These are phyloP conservation scores for Caracal caracal DNA, from an alignment of 2,113 vertebrate genomes.

Conservation along the genomic window DNA sequence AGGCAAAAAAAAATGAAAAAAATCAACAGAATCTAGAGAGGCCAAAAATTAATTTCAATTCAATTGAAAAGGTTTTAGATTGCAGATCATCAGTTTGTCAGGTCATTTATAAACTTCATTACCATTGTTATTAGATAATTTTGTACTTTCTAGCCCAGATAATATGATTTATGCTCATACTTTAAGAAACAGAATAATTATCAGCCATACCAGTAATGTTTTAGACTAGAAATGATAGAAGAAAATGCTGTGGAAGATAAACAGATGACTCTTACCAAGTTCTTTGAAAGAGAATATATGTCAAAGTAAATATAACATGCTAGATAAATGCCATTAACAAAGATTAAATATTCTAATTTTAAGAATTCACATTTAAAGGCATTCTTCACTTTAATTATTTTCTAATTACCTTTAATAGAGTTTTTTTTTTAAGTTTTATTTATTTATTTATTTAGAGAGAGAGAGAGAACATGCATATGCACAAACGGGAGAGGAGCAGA, in stretches of 20 bases:
- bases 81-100: not conserved
- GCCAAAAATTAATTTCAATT: slow-evolving; percentile 44
- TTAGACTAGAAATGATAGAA: not conserved
- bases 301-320: not conserved
- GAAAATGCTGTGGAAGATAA: not conserved
- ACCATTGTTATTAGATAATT: slow-evolving; percentile 7
- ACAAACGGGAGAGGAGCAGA: not conserved
- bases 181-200: slow-evolving; percentile 49
- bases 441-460: not conserved
- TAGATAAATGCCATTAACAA: not conserved
- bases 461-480: not conserved
- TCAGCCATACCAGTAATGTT: not conserved
- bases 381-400: slow-evolving; percentile 21
- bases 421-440: not conserved
- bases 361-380: slow-evolving; percentile 1
- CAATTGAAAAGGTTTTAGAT: slow-evolving; percentile 13
- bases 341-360: not conserved
- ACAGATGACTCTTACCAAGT: not conserved
- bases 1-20: not conserved
- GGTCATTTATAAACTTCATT: slow-evolving; percentile 3
- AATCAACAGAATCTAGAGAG: not conserved
- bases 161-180: not conserved
- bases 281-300: slow-evolving; percentile 9
- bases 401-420: slow-evolving; percentile 16
- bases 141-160: not conserved